Percentiles rank a stretch among this genome's conserved stretches.
Evolutionary conservation across 2,113 vertebrate genomes (phyloP).

Genomic region (Haemorhous mexicanus): DNA sequence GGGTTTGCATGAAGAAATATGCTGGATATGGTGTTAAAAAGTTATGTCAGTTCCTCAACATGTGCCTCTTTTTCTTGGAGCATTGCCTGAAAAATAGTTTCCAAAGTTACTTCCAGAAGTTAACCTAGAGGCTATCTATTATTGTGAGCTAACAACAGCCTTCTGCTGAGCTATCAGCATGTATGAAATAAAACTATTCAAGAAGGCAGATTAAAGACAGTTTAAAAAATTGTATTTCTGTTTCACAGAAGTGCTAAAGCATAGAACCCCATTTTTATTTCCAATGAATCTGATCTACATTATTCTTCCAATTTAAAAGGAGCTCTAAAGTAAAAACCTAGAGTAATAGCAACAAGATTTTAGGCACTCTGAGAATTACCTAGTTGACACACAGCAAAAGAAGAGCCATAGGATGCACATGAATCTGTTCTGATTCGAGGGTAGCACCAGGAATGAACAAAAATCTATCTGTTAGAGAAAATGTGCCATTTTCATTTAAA

Average conservation of each 20-base stretch:
- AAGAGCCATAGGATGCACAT: background rate
- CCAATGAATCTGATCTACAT: background rate
- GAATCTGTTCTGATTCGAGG: background rate
- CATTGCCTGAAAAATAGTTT: slow-evolving; percentile 74
- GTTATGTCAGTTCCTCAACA: slow-evolving; percentile 89
- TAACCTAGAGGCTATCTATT: slow-evolving; percentile 70
- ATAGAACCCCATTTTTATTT: background rate
- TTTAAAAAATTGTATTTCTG: background rate
- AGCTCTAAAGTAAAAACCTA: background rate
- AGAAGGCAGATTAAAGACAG: background rate
- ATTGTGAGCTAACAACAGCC: slow-evolving; percentile 22
- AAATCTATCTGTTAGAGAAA: background rate
- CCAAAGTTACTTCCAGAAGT: slow-evolving; percentile 81
- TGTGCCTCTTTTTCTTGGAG: slow-evolving; percentile 82
- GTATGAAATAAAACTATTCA: background rate
- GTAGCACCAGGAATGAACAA: background rate
- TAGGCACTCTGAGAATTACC: background rate
- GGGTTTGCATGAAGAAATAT: slow-evolving; percentile 76
- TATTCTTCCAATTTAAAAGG: background rate
- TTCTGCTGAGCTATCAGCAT: slow-evolving; percentile 5
- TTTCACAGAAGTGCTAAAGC: background rate
- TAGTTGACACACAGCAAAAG: background rate
- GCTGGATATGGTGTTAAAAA: slow-evolving; percentile 85
- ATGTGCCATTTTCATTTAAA: background rate
- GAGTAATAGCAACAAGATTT: background rate